Evolutionary conservation across 2,888 invertebrate species (phyloP).

Genomic region (Geophilus truncorum): DNA sequence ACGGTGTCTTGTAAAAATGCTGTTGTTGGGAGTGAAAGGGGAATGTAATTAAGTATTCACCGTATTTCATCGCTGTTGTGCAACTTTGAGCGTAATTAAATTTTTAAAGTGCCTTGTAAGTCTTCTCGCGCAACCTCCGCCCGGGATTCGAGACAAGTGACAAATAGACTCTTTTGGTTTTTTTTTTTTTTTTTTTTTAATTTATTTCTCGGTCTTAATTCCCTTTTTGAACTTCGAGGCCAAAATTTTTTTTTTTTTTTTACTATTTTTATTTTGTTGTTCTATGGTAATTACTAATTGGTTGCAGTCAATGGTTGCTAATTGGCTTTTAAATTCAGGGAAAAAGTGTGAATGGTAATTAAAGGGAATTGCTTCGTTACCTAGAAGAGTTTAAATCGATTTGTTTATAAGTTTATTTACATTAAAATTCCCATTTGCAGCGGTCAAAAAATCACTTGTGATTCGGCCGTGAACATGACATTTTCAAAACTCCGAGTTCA

Average conservation of each 20-base stretch:
- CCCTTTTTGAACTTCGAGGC: not conserved
- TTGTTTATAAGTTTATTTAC: too few relatives aligned
- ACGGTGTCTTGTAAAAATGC: not conserved
- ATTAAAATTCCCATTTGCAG: not conserved
- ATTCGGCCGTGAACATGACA: too few relatives aligned
- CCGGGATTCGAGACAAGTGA: not conserved
- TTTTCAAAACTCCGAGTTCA: too few relatives aligned
- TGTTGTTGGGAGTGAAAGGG: not conserved
- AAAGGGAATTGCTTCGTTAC: too few relatives aligned
- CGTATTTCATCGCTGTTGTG: not conserved
- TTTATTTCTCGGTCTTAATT: not conserved
- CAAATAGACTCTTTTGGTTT: not conserved
- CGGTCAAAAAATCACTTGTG: too few relatives aligned
- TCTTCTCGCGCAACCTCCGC: not conserved
- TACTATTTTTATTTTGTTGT: not conserved
- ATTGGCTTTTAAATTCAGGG: not conserved
- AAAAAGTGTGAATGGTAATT: not conserved
- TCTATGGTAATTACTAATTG: not conserved
- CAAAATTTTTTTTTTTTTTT: not conserved
- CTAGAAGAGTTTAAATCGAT: too few relatives aligned
- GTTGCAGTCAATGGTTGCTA: not conserved
- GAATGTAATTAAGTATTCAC: slow-evolving; percentile 12
- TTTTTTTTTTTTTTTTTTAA: not conserved
- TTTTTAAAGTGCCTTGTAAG: not conserved
- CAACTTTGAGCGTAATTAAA: not conserved